Conservation (phyloP, 2,888 invertebrate species). For the Brachylomia viminalis region DNA sequence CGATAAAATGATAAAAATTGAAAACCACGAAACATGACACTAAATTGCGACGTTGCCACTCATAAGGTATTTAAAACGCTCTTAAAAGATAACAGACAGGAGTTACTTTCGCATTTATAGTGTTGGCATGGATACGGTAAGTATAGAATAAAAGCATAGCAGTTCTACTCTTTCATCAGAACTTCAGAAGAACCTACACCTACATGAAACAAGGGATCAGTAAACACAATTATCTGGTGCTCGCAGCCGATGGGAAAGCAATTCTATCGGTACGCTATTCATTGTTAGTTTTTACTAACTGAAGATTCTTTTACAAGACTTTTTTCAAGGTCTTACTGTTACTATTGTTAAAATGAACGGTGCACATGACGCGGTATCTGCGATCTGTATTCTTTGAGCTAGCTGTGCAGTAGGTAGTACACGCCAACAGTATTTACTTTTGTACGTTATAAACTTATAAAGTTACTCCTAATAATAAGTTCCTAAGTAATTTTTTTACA, state of each 20-base stretch:
- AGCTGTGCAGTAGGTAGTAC: background rate
- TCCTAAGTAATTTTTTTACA: background rate
- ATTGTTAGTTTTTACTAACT: constrained; percentile 44
- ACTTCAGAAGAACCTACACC: background rate
- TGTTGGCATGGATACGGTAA: background rate
- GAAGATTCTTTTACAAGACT: constrained; percentile 23
- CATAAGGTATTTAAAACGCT: too few relatives aligned
- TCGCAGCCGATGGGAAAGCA: constrained; percentile 40
- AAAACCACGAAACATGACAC: too few relatives aligned
- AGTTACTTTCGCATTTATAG: too few relatives aligned
- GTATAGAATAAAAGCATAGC: background rate
- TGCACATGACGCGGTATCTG: constrained; percentile 12
- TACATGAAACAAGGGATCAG: constrained; percentile 5
- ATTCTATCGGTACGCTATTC: constrained; percentile 32
- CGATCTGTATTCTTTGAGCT: constrained; percentile 17
- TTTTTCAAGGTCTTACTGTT: constrained; percentile 52
- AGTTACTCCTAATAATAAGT: background rate
- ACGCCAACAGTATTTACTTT: constrained; percentile 9
- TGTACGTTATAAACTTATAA: background rate
- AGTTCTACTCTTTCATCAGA: background rate
- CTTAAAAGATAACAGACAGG: too few relatives aligned
- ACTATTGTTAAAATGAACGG: constrained; percentile 53
- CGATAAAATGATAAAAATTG: too few relatives aligned
- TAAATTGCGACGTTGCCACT: too few relatives aligned
- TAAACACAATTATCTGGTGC: constrained; percentile 21